Evolutionary conservation across 2,113 vertebrate species (phyloP), one percentile per base, ranked within the genome.

Genomic region (Paracanthobrama guichenoti): DNA sequence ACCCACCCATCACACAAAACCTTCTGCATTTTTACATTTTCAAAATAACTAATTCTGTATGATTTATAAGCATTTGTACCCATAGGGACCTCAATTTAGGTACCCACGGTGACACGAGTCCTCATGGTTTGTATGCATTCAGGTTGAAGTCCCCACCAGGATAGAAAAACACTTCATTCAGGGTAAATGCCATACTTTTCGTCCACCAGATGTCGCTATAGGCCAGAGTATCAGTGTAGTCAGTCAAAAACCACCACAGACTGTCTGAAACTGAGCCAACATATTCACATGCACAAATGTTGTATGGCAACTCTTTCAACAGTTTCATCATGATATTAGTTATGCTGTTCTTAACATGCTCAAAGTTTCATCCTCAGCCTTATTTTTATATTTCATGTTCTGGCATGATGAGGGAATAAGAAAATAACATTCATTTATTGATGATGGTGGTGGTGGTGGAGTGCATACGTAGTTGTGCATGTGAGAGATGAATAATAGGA

Each of bases 201-300:
- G 0, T 50, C 90, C 94, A 91, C 91, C 79, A 93, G 94, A 90
- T 86, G 92, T 75, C 89, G 10, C 69, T 90, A 83, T 72, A 89
- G 66, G 31, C 82, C 72, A 81, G 87, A 44, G 0, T 64, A 85
- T 89, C 44, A 77, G 2, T 55, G n/a, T n/a, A 18, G 14, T 16
- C 11, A 35, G 1, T 31, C 31, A 28, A 4, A 39, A n/a, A 3
- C 53, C 26, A 53, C 26, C 73, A 26, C 2, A 20, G 8, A 26
- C 12, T 72, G 42, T 16, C 22, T 50, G 42, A 48, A 26, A 73
- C 22, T 73, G n/a, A 20, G 8, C 0, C 5, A 24, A 13, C 22
- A 1, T 46, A 46, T 13, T 46, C n/a, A 73, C 11, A 46, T 26
- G 3, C 12, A 7, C 3, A 69, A 39, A 67, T 69, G 66, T 69